These are phyloP conservation scores for Elgaria multicarinata DNA, from an alignment of 2,113 vertebrate species.

Conservation along the genomic window DNA sequence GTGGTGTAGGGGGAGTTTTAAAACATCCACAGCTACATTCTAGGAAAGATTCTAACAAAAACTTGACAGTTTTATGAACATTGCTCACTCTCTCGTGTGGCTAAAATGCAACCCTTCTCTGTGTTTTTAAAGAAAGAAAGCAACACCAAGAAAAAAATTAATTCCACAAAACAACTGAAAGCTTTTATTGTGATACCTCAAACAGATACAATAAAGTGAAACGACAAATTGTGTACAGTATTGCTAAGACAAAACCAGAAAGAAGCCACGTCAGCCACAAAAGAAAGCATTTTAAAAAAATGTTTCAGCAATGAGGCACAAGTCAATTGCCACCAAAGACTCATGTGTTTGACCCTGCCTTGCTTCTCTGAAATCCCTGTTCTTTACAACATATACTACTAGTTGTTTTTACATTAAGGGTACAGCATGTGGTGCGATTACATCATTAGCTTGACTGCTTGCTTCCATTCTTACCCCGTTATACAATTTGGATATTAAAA, in stretches of 20 bases:
- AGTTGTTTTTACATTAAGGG: constrained; percentile 40
- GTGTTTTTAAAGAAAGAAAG: not conserved
- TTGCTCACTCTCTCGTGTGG: not conserved
- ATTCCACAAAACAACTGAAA: constrained; percentile 80
- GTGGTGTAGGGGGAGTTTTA: not conserved
- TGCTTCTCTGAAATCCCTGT: constrained; percentile 65
- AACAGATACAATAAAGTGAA: constrained; percentile 92
- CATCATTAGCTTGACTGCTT: constrained; percentile 37
- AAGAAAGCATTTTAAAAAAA: constrained; percentile 71
- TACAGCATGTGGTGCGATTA: constrained; percentile 22
- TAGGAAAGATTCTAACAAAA: not conserved
- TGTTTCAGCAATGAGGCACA: constrained; percentile 78
- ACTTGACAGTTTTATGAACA: not conserved
- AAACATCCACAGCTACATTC: too few species aligned
- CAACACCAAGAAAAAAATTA: not conserved
- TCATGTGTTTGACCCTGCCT: constrained; percentile 83
- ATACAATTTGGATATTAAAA: not conserved
- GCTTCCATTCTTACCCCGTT: constrained; percentile 12
- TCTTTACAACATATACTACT: constrained; percentile 45
- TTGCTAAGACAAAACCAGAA: constrained; percentile 84
- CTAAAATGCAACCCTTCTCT: not conserved
- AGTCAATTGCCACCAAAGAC: constrained; percentile 80
- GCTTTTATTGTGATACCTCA: constrained; percentile 93
- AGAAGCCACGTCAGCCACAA: constrained; percentile 82
- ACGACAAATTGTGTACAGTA: constrained; percentile 86